Evolutionary conservation across 1,140 invertebrate species (phyloP).

Genomic region (Drosophila kurseongensis): DNA sequence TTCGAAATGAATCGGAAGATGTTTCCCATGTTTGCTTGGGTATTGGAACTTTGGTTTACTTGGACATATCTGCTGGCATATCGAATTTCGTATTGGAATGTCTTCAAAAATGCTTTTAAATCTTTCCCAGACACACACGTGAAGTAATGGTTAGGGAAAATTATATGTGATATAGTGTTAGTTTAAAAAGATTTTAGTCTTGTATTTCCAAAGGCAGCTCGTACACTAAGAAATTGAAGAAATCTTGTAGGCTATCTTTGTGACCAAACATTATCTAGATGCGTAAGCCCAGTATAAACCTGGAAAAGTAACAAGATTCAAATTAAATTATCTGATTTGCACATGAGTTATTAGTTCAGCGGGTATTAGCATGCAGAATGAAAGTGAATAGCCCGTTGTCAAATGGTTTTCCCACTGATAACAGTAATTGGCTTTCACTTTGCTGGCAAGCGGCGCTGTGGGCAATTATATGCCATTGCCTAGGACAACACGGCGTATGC

Average conservation of each 20-base stretch:
- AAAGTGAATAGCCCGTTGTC: constrained; percentile 8
- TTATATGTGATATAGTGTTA: too few relatives aligned
- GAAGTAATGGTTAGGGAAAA: not conserved
- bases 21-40: constrained; percentile 21
- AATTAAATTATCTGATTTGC: too few relatives aligned
- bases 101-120: constrained; percentile 35
- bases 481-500: constrained; percentile 58
- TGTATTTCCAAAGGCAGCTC: too few relatives aligned
- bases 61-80: constrained; percentile 20
- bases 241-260: too few relatives aligned
- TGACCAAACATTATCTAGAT: too few relatives aligned
- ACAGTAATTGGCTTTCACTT: constrained; percentile 9
- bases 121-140: not conserved
- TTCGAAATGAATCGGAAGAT: constrained; percentile 28
- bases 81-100: constrained; percentile 35
- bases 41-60: constrained; percentile 22
- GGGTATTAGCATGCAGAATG: not conserved
- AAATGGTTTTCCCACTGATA: constrained; percentile 10
- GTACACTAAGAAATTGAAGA: too few relatives aligned
- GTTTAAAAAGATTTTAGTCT: too few relatives aligned
- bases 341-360: not conserved
- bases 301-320: too few relatives aligned
- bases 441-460: constrained; percentile 6
- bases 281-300: too few relatives aligned
- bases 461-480: constrained; percentile 36